Evolutionary conservation across 2,113 vertebrate genomes (phyloP).

Genomic region (Herpetotheres cachinnans): DNA sequence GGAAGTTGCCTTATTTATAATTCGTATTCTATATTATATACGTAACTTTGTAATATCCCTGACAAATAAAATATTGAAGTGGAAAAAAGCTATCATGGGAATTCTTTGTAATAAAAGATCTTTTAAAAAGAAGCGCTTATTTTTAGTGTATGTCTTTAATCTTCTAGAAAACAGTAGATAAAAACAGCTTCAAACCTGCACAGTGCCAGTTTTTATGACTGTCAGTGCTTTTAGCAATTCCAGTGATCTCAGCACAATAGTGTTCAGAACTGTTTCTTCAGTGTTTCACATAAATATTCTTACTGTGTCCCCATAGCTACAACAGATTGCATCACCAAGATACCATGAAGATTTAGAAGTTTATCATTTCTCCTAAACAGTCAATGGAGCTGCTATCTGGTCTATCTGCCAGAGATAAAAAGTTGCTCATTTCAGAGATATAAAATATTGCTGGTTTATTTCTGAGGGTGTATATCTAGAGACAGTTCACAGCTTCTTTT

Average conservation of each 20-base stretch:
- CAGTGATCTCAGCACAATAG: neutral
- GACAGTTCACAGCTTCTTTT: neutral
- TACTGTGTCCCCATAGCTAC: neutral
- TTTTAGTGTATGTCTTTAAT: neutral
- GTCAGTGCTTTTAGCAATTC: neutral
- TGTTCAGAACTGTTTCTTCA: neutral
- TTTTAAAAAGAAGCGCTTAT: neutral
- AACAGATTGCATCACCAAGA: neutral
- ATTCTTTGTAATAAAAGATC: neutral
- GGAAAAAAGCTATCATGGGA: neutral
- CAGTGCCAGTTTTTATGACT: neutral
- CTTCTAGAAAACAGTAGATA: neutral
- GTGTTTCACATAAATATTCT: neutral
- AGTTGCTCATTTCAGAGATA: neutral
- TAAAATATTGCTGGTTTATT: neutral
- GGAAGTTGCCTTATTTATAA: neutral
- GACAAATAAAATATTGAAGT: neutral
- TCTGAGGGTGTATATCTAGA: neutral
- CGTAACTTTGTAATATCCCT: neutral
- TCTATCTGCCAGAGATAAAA: neutral
- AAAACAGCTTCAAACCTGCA: neutral
- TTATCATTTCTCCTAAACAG: neutral
- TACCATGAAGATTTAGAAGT: neutral
- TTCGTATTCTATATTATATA: neutral
- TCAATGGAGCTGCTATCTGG: neutral